phyloP scores from a whole-genome alignment of 1,140 invertebrate species.

The Samia ricini region DNA sequence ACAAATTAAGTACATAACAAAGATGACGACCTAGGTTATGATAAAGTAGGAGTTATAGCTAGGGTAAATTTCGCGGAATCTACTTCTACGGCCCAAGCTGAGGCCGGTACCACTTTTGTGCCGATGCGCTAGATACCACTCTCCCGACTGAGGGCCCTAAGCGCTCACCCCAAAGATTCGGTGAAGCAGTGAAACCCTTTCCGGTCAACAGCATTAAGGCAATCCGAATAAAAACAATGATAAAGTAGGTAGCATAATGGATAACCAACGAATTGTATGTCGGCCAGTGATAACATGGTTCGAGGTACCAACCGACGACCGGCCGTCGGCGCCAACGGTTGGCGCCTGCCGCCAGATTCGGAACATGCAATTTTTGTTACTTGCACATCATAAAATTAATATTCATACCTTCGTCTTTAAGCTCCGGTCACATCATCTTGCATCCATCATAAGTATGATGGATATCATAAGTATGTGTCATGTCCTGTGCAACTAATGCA shows the following conservation, averaged over 20 bases:
- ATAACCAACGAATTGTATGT: not conserved
- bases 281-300: conserved; percentile 41
- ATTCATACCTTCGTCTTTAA: conserved; percentile 21
- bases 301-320: conserved; percentile 47
- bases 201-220: too few relatives aligned
- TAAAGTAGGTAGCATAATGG: not conserved
- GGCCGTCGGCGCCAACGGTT: conserved; percentile 50
- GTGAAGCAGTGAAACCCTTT: too few relatives aligned
- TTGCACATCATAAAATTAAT: conserved; percentile 39
- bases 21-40: not conserved
- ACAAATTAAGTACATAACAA: too few relatives aligned
- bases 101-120: too few relatives aligned
- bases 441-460: conserved; percentile 6
- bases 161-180: too few relatives aligned
- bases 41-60: too few relatives aligned
- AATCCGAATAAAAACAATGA: too few relatives aligned
- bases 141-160: too few relatives aligned
- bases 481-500: not conserved
- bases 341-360: conserved; percentile 45
- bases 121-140: too few relatives aligned
- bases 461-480: too few relatives aligned
- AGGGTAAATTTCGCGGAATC: too few relatives aligned
- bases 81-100: too few relatives aligned
- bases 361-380: conserved; percentile 43
- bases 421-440: conserved; percentile 1